Evolutionary conservation across 2,797 vertebrate species (phyloP), one percentile per base, ranked within the genome.

Genomic region (Rhynchonycteris naso): DNA sequence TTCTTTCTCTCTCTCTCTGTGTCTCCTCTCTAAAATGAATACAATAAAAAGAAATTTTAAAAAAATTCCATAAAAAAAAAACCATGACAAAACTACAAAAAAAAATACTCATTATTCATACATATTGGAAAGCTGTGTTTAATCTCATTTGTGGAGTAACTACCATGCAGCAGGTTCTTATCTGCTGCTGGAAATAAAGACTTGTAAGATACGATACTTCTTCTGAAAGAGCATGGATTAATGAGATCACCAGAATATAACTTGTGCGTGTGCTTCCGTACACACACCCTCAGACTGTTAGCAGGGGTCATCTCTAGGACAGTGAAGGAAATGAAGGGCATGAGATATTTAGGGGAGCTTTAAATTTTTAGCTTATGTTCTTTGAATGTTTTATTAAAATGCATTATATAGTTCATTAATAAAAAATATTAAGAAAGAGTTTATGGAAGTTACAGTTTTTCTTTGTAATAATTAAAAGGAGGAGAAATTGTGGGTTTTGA

Each of bases 391-490:
- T 54, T 88, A 66, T 66, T 91, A 35, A 68, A 88, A 24, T 89
- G 4, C 58, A 69, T 68, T 71, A 38, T 71, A 43, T 81, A 56
- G 30, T 35, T 93, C 43, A 33, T 18, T 87, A 80, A 71, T 91
- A 78, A 86, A 81, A 81, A 87, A 66, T n/a, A 47, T 58, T 78
- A 65, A 72, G 33, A 90, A 87, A 68, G 56, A 72, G 61, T 72
- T 90, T 91, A 38, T 79, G 15, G 24, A 78, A 79, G 24, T 81
- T 74, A 59, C 2, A 33, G 63, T 68, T 74, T 88, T 92, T n/a
- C 61, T 90, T 65, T 78, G 56, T 95, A 66, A 88, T 82, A 90
- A 68, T 63, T 88, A 61, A 68, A 91, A 96, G 61, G 35, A 96
- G 61, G 35, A 74, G 61, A 93, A 69, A 47, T 72, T 76, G 26